Conservation (phyloP, 2,113 vertebrate species). For the Cephalophus harveyi region DNA sequence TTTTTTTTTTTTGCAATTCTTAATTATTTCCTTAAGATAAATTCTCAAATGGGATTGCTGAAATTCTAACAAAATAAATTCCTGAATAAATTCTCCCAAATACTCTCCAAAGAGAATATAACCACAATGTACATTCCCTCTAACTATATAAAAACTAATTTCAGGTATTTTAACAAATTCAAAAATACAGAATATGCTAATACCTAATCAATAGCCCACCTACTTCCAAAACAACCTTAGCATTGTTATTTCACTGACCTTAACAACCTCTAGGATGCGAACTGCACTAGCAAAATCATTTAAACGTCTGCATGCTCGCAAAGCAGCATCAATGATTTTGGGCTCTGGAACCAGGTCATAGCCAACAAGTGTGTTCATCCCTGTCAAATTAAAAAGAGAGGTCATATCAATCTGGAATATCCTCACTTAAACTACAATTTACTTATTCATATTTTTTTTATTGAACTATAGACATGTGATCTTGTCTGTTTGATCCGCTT, state of each 20-base stretch:
- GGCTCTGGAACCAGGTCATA: conserved; percentile 98
- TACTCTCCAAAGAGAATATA: not conserved
- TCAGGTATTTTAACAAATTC: not conserved
- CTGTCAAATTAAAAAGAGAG: conserved; percentile 76
- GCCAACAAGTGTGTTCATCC: conserved; percentile 94
- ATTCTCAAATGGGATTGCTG: not conserved
- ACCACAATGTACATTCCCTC: not conserved
- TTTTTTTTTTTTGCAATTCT: not conserved
- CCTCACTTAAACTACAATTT: not conserved
- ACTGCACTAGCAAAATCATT: conserved; percentile 95
- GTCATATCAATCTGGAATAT: not conserved
- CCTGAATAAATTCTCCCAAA: not conserved
- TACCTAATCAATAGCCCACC: not conserved
- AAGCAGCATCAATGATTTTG: conserved; percentile 96
- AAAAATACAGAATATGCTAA: not conserved
- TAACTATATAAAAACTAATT: not conserved
- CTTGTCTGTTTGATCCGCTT: not conserved
- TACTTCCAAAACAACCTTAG: not conserved
- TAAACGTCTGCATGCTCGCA: conserved; percentile 94
- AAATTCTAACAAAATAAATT: not conserved
- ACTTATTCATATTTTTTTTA: conserved; percentile 9
- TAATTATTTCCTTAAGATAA: conserved; percentile 28
- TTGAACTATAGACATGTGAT: not conserved
- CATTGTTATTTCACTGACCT: conserved; percentile 82
- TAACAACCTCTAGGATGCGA: conserved; percentile 95